A percentile compares a stretch with the other conserved stretches of the same genome.
phyloP scores from a whole-genome alignment of 2,113 vertebrate genomes.

The Muntiacus muntjak region DNA sequence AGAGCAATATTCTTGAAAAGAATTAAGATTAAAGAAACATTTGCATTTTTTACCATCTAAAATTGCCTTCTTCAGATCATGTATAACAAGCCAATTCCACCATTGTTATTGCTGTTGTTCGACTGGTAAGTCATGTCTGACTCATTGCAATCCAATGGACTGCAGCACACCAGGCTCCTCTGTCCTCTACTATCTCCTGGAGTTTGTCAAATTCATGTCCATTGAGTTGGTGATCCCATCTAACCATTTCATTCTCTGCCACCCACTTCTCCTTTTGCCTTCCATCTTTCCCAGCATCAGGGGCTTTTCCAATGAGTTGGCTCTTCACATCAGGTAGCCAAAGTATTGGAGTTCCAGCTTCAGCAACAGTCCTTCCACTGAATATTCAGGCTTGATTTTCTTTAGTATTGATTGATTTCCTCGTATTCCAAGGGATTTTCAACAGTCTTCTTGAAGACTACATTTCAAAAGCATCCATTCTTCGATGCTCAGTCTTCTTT shows the following conservation, averaged over 20 bases:
- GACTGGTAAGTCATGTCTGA: not conserved
- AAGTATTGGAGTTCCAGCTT: not conserved
- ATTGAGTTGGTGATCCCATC: not conserved
- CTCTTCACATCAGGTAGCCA: not conserved
- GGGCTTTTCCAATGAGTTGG: not conserved
- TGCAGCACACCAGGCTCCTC: not conserved
- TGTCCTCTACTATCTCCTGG: not conserved
- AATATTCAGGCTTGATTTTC: not conserved
- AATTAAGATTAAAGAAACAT: not conserved
- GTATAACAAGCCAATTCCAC: not conserved
- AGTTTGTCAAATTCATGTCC: not conserved
- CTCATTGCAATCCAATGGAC: not conserved
- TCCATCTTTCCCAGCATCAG: not conserved
- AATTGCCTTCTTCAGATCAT: not conserved
- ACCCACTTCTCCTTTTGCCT: not conserved
- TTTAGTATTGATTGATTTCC: not conserved
- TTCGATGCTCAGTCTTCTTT: not conserved
- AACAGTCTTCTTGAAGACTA: not conserved
- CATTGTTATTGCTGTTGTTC: not conserved
- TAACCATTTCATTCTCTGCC: not conserved
- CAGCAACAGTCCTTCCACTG: not conserved
- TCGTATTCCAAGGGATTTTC: not conserved
- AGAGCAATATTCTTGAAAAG: not conserved
- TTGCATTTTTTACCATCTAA: not conserved
- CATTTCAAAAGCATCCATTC: not conserved